Evolutionary conservation across 2,888 invertebrate species (phyloP), one percentile per base, ranked within the genome.

Genomic region (Desoria tigrina): DNA sequence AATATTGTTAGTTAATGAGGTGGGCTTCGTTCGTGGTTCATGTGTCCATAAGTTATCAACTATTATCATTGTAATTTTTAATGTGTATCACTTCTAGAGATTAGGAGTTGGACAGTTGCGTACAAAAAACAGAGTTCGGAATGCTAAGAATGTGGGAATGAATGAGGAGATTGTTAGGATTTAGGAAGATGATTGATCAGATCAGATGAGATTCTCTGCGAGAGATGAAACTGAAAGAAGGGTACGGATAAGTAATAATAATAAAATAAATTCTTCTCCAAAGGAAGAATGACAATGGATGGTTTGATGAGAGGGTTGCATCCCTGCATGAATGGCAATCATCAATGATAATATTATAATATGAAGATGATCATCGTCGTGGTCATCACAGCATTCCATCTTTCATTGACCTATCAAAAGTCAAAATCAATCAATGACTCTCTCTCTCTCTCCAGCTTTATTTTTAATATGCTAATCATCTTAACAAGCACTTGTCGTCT

Each of bases 151-250:
- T 64, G 53, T 59, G 21, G 39, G 59, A 59, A 63, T 67, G 62
- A 66, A 63, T 63, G 67, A 56, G 54, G 57, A 59, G 42, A 60
- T 54, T 49, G 54, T 53, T 57, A 51, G 45, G 42, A 66, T 42
- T 53, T 57, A 51, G 45, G 42, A 66, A 61, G 65, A 63, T 71
- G 74, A 74, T 74, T 73, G 74, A 73, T 72, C 71, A 69, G 70
- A 74, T 71, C 66, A 71, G 57, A 51, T 14, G 61, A 59, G 67
- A 69, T 42, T 65, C 63, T 57, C 39, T 24, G 57, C 37, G 42
- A 39, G 63, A 63, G 58, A 65, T 66, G 61, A 68, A 63, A 66
- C 64, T 66, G 65, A 65, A 66, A 59, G 66, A 66, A 42, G 55
- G 26, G 9, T n/a, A 45, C n/a, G 39, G 39, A 16, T 39, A 11